Percentiles rank a stretch among this genome's conserved stretches.
phyloP scores from a whole-genome alignment of 1,140 invertebrate species.

The Pseudomyrmex cubaensis region DNA sequence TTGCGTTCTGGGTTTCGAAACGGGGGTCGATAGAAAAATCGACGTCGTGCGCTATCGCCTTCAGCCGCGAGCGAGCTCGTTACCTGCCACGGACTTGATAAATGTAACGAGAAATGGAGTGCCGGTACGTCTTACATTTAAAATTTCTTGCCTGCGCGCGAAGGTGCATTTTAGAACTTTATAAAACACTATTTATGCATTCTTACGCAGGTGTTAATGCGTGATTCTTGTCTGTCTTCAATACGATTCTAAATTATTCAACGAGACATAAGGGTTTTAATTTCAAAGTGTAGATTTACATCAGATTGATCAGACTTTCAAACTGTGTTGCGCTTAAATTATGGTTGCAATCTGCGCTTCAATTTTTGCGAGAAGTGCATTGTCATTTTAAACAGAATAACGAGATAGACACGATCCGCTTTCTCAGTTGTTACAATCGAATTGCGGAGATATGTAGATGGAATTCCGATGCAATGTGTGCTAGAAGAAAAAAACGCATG shows the following conservation, averaged over 20 bases:
- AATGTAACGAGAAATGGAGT: constrained; percentile 42
- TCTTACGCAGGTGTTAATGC: not conserved
- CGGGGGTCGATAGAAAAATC: constrained; percentile 63
- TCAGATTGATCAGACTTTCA: not conserved
- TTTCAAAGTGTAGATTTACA: not conserved
- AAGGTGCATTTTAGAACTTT: not conserved
- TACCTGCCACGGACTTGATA: constrained; percentile 39
- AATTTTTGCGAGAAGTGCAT: not conserved
- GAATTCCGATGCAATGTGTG: not conserved
- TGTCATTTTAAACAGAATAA: not conserved
- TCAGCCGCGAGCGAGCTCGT: constrained; percentile 27
- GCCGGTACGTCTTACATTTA: constrained; percentile 9
- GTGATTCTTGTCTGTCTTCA: not conserved
- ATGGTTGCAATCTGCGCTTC: too few species aligned
- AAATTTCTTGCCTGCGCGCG: not conserved
- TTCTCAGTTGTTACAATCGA: not conserved
- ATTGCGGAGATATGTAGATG: not conserved
- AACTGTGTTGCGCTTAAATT: not conserved
- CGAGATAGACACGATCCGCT: not conserved
- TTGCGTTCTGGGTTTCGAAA: constrained; percentile 52
- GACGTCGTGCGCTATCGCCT: constrained; percentile 31
- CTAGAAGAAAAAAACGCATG: not conserved
- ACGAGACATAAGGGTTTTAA: too few species aligned
- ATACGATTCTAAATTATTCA: not conserved
- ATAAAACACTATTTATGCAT: not conserved